phyloP scores from a whole-genome alignment of 2,113 vertebrate genomes.

The Sceloporus undulatus region DNA sequence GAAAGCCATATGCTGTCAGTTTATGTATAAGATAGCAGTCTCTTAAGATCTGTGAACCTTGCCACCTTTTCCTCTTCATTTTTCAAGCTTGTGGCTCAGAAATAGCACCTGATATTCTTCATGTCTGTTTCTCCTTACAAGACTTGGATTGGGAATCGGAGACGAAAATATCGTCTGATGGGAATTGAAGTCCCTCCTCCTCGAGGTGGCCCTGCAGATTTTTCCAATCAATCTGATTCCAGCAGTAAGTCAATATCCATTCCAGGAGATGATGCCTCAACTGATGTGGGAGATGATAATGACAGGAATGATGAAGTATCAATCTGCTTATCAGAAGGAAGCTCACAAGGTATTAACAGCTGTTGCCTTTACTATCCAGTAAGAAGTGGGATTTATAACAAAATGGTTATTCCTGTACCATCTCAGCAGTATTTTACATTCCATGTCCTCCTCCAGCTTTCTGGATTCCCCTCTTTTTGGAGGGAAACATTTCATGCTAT shows the following conservation, averaged over 20 bases:
- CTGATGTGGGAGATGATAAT: conserved; percentile 88
- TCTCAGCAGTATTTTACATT: too few relatives aligned
- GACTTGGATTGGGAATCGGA: conserved; percentile 99
- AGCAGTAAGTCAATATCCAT: conserved; percentile 83
- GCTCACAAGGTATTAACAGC: conserved; percentile 82
- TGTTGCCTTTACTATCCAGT: conserved; percentile 17
- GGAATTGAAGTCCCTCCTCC: conserved; percentile 97
- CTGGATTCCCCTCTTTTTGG: too few relatives aligned
- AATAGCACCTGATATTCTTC: conserved; percentile 61
- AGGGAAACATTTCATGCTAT: too few relatives aligned
- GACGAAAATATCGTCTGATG: conserved; percentile 98
- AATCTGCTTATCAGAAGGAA: conserved; percentile 93
- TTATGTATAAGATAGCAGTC: not conserved
- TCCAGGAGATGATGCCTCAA: conserved; percentile 83
- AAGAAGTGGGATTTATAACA: too few relatives aligned
- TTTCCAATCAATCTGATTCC: conserved; percentile 86
- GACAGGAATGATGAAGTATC: conserved; percentile 90
- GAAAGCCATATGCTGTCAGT: not conserved
- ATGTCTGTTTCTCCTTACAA: conserved; percentile 80
- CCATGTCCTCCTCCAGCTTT: too few relatives aligned
- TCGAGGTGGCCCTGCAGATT: conserved; percentile 93
- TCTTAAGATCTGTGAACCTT: not conserved
- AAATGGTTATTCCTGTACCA: too few relatives aligned
- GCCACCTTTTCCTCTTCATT: not conserved
- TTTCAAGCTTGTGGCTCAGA: not conserved